Conservation (phyloP, 2,888 invertebrate genomes). For the Cataglyphis altisquamis region DNA sequence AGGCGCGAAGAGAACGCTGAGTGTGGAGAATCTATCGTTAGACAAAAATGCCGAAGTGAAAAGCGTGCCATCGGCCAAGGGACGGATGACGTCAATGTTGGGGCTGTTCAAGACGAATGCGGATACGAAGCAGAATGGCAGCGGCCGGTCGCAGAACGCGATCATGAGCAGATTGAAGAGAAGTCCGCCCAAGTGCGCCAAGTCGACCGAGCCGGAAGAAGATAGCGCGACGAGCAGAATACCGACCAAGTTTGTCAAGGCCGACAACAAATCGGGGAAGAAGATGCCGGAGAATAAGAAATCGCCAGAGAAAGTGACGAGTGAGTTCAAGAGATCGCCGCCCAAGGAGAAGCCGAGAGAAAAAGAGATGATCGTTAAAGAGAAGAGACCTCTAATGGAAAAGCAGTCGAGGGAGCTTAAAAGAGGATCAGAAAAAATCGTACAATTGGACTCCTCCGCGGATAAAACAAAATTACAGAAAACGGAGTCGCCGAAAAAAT, state of each 20-base stretch:
- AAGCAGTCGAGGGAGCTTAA: constrained; percentile 74
- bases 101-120: constrained; percentile 90
- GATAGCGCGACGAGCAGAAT: constrained; percentile 80
- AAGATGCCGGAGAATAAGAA: constrained; percentile 64
- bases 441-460: constrained; percentile 59
- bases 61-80: constrained; percentile 87
- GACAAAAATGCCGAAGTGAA: constrained; percentile 64
- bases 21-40: constrained; percentile 86
- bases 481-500: constrained; percentile 11
- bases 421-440: constrained; percentile 75
- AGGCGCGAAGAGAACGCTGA: constrained; percentile 55
- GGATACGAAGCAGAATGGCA: constrained; percentile 76
- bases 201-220: constrained; percentile 72
- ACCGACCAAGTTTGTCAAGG: constrained; percentile 79
- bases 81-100: constrained; percentile 92
- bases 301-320: constrained; percentile 72
- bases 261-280: constrained; percentile 71
- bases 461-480: constrained; percentile 36
- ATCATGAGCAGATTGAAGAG: constrained; percentile 88
- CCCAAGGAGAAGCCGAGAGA: constrained; percentile 72
- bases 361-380: constrained; percentile 53
- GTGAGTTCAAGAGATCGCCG: constrained; percentile 72
- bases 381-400: constrained; percentile 58
- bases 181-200: constrained; percentile 85
- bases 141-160: constrained; percentile 70